Percentiles rank a stretch among this genome's conserved stretches.
Evolutionary conservation across 1,140 invertebrate genomes (phyloP).

Genomic region (Conus betulinus): DNA sequence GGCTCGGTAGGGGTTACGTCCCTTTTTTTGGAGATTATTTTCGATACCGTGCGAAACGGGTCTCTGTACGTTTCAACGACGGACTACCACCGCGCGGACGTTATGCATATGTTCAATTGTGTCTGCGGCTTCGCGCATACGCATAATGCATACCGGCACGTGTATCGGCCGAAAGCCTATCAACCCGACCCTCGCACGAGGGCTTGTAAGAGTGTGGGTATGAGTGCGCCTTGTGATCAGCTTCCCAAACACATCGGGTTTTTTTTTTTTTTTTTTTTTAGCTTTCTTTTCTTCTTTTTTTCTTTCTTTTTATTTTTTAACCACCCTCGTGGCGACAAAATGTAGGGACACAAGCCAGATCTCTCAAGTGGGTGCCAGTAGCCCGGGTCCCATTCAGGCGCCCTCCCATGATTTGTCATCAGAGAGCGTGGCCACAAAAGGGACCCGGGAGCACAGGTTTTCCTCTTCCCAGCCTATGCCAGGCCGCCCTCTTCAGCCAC

Average conservation of each 20-base stretch:
- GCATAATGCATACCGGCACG: background rate
- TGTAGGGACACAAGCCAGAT: background rate
- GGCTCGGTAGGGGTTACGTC: no score
- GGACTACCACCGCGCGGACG: no score
- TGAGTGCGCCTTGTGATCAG: background rate
- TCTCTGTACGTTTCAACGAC: no score
- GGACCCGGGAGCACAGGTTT: slow-evolving; percentile 12
- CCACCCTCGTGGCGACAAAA: background rate
- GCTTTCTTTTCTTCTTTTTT: no score
- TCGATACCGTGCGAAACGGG: no score
- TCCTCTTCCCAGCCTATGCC: slow-evolving; percentile 24
- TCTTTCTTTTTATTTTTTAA: no score
- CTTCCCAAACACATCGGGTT: background rate
- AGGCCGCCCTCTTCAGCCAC: background rate
- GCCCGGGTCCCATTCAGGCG: background rate
- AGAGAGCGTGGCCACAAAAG: background rate
- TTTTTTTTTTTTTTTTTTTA: no score
- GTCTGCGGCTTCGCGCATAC: background rate
- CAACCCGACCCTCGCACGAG: no score
- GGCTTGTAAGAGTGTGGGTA: background rate
- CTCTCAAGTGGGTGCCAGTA: slow-evolving; percentile 22
- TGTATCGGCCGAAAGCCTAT: background rate
- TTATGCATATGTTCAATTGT: no score
- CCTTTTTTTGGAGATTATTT: no score
- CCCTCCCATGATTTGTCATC: slow-evolving; percentile 18